Evolutionary conservation across 2,797 vertebrate genomes (phyloP), one percentile per base, ranked within the genome.

Genomic region (Melanotaenia pygmaea): DNA sequence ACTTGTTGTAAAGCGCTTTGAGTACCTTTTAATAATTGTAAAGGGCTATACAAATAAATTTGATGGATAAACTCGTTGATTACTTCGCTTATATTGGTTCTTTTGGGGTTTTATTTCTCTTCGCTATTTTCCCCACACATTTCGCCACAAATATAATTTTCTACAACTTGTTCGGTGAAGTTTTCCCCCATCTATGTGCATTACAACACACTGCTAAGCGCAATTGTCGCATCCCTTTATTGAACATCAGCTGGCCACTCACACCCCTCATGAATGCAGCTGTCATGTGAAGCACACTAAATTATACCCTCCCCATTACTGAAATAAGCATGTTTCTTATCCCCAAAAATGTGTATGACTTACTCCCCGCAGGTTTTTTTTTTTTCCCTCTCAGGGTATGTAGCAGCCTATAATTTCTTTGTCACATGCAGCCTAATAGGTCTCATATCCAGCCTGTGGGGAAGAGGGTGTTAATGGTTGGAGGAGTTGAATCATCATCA

Each of bases 401-500:
- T 20, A 20, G 43, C 43, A 20, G n/a, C 2, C 5, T 30, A 7
- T 18, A 53, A 14, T 37, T 47, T n/a, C 37, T 60, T 67, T 69
- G 30, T 57, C 75, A 70, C 35, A 47, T 76, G 61, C 16, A 54
- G 24, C 53, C 53, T 54, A 47, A 76, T 22, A 24, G 20, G 8
- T 69, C 11, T 61, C 58, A 77, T 66, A 62, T 53, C n/a, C 56
- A 50, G 53, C 18, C 63, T 56, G 60, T 32, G 67, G 32, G 51
- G 68, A 64, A 30, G 62, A 77, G 64, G 66, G 63, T 59, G 32
- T 43, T 63, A 37, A 74, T 61, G 22, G 2, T 38, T 22, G 45
- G 12, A 47, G 12, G 24, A 13, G 53, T 65, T 85, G 37, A 77
- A 72, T 86, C 47, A 68, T 86, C 51, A 70, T 80, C 57, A 70